phyloP scores from a whole-genome alignment of 2,888 invertebrate genomes.

The Corythucha ciliata region DNA sequence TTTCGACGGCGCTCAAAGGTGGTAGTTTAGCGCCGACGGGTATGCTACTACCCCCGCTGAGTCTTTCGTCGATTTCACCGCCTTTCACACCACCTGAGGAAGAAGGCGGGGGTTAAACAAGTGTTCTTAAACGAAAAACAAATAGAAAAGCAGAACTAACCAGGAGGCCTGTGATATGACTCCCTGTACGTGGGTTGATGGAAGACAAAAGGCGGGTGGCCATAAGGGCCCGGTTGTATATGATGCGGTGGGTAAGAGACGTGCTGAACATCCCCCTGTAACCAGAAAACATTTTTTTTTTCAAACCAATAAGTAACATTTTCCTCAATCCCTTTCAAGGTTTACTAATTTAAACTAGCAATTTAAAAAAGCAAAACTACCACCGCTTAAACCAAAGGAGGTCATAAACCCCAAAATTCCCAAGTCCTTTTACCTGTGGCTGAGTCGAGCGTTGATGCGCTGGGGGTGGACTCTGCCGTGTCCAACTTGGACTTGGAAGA shows the following conservation, averaged over 20 bases:
- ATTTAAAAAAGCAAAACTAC: background rate
- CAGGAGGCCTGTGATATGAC: constrained; percentile 34
- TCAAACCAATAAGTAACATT: background rate
- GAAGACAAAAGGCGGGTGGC: constrained; percentile 47
- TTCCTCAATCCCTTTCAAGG: background rate
- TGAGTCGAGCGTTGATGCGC: constrained; percentile 60
- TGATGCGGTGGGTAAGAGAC: constrained; percentile 40
- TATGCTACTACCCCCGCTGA: too few relatives aligned
- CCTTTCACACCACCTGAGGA: constrained; percentile 7
- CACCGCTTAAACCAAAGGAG: background rate
- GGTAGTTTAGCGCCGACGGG: too few relatives aligned
- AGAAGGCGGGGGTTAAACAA: background rate
- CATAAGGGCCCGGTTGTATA: constrained; percentile 45
- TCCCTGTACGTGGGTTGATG: constrained; percentile 51
- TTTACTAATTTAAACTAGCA: background rate
- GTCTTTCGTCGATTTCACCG: constrained; percentile 18
- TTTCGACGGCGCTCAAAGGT: too few relatives aligned
- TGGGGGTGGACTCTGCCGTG: constrained; percentile 70
- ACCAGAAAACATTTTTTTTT: constrained; percentile 11
- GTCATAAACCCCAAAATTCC: background rate
- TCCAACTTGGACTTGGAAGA: constrained; percentile 39
- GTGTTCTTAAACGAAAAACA: background rate
- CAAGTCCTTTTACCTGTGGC: constrained; percentile 36
- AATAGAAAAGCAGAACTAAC: constrained; percentile 14
- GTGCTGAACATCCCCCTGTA: constrained; percentile 44